Evolutionary conservation across 1,140 invertebrate genomes (phyloP).

Genomic region (Alviniconcha marisindica): DNA sequence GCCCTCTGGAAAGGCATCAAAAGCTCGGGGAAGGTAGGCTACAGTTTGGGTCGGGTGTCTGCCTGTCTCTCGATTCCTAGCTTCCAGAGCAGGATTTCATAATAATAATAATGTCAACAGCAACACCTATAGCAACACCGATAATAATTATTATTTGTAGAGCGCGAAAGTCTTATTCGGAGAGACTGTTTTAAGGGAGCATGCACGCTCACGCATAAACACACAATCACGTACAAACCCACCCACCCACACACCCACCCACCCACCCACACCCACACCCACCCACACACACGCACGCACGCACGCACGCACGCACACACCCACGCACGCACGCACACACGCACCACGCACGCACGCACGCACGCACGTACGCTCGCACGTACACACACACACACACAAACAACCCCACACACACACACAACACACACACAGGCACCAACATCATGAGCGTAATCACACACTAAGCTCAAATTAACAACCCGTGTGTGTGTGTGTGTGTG

Average conservation of each 20-base stretch:
- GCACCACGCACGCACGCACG: background rate
- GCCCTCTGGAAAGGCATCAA: slow-evolving; percentile 98
- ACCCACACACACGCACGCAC: background rate
- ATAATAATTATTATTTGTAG: no score
- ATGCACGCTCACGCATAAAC: background rate
- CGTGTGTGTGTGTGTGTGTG: no score
- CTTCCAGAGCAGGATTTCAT: no score
- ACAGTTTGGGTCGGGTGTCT: no score
- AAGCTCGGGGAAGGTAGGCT: slow-evolving; percentile 97
- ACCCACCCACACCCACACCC: background rate
- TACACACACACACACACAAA: background rate
- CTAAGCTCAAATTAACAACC: no score
- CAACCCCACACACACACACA: background rate
- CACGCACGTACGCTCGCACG: background rate
- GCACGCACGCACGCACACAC: background rate
- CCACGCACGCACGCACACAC: slow-evolving; percentile 1
- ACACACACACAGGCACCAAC: background rate
- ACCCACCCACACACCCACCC: background rate
- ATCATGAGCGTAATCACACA: background rate
- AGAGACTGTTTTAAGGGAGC: no score
- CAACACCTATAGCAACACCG: no score
- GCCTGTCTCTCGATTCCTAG: no score
- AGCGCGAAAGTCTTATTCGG: no score
- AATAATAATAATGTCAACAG: no score
- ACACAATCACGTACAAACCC: background rate